phyloP scores from a whole-genome alignment of 2,888 invertebrate species.

The Pyrrhia umbra region DNA sequence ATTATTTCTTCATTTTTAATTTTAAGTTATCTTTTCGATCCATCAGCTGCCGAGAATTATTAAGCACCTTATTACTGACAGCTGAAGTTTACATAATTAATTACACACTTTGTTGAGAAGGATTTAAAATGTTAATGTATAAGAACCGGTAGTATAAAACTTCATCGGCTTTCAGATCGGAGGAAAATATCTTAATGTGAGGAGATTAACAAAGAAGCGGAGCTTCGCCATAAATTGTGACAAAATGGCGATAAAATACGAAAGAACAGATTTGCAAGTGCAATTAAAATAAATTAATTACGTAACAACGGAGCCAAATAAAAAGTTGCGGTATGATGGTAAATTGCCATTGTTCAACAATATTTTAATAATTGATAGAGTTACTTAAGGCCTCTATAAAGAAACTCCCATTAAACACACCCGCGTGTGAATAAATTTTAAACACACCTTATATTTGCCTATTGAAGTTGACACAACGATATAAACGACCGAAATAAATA shows the following conservation, averaged over 20 bases:
- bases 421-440: too few relatives aligned
- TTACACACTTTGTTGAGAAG: neutral
- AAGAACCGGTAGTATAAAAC: neutral
- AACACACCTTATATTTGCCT: too few relatives aligned
- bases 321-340: too few relatives aligned
- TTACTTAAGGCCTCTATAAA: too few relatives aligned
- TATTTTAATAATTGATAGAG: too few relatives aligned
- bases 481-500: too few relatives aligned
- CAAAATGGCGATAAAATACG: neutral
- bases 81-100: slow-evolving; percentile 35
- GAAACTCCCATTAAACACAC: too few relatives aligned
- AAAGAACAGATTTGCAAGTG: neutral
- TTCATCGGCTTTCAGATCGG: neutral
- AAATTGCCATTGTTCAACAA: too few relatives aligned
- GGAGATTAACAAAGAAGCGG: neutral
- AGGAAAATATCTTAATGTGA: neutral
- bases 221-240: neutral
- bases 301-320: neutral
- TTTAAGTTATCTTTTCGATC: neutral
- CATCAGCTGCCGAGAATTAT: neutral
- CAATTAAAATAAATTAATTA: slow-evolving; percentile 1
- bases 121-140: slow-evolving; percentile 4
- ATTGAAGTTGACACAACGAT: too few relatives aligned
- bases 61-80: slow-evolving; percentile 11
- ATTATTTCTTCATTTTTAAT: neutral